Conservation (phyloP, 2,113 vertebrate genomes). For the Pseudolaguvia tuberculata region DNA sequence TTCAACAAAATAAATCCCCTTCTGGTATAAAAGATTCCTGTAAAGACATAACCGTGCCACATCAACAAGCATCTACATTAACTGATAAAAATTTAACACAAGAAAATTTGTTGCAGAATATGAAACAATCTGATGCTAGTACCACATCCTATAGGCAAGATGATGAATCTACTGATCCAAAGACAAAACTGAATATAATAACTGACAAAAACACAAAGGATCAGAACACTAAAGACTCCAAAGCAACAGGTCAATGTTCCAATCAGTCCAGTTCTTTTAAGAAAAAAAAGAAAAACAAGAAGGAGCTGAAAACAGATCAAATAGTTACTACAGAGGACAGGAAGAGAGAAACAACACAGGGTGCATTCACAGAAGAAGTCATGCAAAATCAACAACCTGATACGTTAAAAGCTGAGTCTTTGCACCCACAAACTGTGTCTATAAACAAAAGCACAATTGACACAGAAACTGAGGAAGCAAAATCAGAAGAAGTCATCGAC, state of each 20-base stretch:
- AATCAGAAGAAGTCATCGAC: neutral
- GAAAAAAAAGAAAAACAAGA: neutral
- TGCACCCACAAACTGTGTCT: neutral
- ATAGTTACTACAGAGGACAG: neutral
- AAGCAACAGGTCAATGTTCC: neutral
- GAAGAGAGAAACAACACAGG: neutral
- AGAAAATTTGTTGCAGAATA: neutral
- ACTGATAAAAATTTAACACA: neutral
- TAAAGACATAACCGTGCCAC: neutral
- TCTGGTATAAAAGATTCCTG: neutral
- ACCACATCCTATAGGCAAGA: neutral
- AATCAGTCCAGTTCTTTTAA: neutral
- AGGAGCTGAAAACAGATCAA: neutral
- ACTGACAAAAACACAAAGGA: neutral
- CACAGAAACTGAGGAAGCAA: neutral
- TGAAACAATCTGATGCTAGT: neutral
- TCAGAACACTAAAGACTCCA: neutral
- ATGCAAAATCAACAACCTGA: neutral
- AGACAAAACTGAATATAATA: neutral
- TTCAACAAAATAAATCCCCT: neutral
- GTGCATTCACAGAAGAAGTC: neutral
- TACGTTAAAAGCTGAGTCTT: neutral
- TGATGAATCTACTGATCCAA: neutral
- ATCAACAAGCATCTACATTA: neutral
- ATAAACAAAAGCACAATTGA: neutral